These are phyloP conservation scores for Channa maculata DNA, from an alignment of 2,113 vertebrate species.

Conservation along the genomic window DNA sequence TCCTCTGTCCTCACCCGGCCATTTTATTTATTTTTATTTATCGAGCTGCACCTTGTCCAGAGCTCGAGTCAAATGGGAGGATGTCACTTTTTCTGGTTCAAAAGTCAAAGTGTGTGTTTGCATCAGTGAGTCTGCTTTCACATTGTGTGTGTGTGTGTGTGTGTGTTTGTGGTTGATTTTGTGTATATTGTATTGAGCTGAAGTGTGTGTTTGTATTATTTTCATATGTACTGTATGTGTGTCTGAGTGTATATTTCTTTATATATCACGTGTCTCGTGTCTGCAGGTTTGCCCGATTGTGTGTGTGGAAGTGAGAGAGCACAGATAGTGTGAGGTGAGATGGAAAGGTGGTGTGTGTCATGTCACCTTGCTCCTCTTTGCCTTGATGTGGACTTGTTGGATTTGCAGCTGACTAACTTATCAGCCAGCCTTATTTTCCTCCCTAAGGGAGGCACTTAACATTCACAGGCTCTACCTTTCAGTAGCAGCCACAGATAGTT, in stretches of 20 bases:
- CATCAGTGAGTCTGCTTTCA: background rate
- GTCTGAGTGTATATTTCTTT: constrained; percentile 7
- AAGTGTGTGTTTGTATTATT: background rate
- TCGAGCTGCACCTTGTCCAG: constrained; percentile 20
- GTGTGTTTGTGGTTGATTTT: too few relatives aligned
- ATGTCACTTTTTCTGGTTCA: constrained; percentile 38
- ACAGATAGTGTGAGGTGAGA: constrained; percentile 54
- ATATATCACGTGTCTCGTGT: background rate
- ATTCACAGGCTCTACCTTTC: constrained; percentile 79
- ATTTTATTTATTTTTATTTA: constrained; percentile 64
- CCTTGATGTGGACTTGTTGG: constrained; percentile 79
- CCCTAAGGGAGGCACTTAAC: constrained; percentile 78
- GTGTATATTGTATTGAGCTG: background rate
- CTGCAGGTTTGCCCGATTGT: background rate
- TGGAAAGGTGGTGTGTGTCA: constrained; percentile 63
- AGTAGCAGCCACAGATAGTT: constrained; percentile 79
- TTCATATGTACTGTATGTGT: background rate
- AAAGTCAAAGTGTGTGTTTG: background rate
- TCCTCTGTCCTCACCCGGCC: constrained; percentile 30
- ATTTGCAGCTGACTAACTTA: constrained; percentile 80
- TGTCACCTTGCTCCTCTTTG: constrained; percentile 50
- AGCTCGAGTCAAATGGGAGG: constrained; percentile 28
- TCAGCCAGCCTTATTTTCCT: constrained; percentile 74
- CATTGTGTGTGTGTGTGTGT: background rate
- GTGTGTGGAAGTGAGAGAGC: constrained; percentile 23